A percentile compares a stretch with the other conserved stretches of the same genome.
Evolutionary conservation across 2,113 vertebrate genomes (phyloP).

Genomic region (Corapipo altera): DNA sequence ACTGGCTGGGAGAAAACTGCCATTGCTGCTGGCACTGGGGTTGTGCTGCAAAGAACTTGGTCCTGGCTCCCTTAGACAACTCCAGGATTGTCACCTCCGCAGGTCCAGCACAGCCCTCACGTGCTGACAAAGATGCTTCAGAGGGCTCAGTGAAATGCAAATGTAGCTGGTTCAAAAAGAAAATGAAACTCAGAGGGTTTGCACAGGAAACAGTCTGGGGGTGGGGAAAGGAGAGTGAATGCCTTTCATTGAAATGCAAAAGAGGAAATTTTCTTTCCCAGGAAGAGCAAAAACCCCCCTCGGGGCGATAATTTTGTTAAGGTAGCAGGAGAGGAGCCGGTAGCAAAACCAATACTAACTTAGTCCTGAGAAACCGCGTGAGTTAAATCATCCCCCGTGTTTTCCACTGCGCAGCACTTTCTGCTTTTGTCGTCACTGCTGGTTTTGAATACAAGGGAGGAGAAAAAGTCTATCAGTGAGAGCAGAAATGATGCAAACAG

Average conservation of each 20-base stretch:
- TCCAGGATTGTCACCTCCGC: background rate
- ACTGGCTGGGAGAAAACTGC: background rate
- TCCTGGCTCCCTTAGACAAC: background rate
- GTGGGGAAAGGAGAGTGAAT: background rate
- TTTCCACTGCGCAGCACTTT: background rate
- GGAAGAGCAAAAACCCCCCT: background rate
- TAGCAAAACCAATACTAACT: background rate
- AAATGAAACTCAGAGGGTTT: background rate
- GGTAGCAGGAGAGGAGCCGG: background rate
- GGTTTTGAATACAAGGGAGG: background rate
- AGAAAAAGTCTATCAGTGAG: background rate
- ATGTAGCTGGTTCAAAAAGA: background rate
- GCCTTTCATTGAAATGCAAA: constrained; percentile 29
- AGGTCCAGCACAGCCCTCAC: accelerated
- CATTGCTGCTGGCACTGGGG: background rate
- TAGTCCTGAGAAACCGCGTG: accelerated
- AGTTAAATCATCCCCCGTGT: background rate
- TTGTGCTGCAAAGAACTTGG: background rate
- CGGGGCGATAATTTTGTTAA: background rate
- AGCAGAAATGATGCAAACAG: background rate
- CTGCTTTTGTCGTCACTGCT: background rate
- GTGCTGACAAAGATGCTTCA: background rate
- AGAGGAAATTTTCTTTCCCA: background rate
- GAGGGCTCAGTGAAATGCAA: background rate
- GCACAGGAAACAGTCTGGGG: background rate